phyloP scores from a whole-genome alignment of 1,140 invertebrate genomes.

The Aporrectodea caliginosa region DNA sequence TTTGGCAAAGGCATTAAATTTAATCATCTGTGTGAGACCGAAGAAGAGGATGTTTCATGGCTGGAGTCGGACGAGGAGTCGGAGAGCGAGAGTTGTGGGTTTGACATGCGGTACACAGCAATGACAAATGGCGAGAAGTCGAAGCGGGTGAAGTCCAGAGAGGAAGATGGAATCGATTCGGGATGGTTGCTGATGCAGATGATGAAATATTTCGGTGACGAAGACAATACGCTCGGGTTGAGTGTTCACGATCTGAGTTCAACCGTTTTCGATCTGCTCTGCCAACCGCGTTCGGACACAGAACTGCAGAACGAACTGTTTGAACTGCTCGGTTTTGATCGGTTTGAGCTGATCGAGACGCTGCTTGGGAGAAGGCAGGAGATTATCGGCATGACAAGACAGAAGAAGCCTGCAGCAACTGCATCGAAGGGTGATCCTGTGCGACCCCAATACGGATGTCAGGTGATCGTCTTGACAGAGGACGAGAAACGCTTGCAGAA shows the following conservation, averaged over 20 bases:
- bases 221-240: conserved; percentile 39
- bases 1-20: conserved; percentile 51
- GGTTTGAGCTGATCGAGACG: conserved; percentile 77
- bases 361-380: conserved; percentile 67
- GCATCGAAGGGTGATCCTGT: background rate
- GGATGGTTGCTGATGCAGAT: conserved; percentile 44
- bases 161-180: conserved; percentile 30
- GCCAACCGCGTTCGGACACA: conserved; percentile 57
- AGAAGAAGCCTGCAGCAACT: background rate
- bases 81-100: conserved; percentile 56
- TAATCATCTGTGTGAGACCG: conserved; percentile 11
- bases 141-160: background rate
- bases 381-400: conserved; percentile 33
- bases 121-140: too few relatives aligned
- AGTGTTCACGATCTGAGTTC: conserved; percentile 42
- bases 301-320: conserved; percentile 81
- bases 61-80: conserved; percentile 44
- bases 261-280: conserved; percentile 50
- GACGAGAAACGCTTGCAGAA: conserved; percentile 77
- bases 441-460: conserved; percentile 64
- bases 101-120: conserved; percentile 57
- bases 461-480: conserved; percentile 74
- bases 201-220: conserved; percentile 37
- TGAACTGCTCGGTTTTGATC: conserved; percentile 80
- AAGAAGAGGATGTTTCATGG: conserved; percentile 35